These are phyloP conservation scores for Papilio glaucus DNA, from an alignment of 1,140 invertebrate genomes.

Conservation along the genomic window DNA sequence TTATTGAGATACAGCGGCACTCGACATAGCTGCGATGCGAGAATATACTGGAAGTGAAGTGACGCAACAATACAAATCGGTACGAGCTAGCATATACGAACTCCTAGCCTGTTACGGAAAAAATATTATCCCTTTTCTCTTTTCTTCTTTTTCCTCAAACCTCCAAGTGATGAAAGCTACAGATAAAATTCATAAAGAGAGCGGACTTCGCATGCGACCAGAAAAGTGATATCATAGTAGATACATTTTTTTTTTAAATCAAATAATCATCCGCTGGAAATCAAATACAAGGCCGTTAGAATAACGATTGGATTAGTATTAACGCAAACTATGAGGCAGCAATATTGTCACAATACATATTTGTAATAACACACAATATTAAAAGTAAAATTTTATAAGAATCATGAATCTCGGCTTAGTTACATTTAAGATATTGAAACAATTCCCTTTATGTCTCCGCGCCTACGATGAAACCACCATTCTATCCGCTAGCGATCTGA, in stretches of 20 bases:
- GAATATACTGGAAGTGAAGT: constrained; percentile 1
- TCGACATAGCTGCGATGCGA: constrained; percentile 44
- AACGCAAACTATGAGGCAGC: too few species aligned
- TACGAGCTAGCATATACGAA: not conserved
- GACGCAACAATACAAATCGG: constrained; percentile 21
- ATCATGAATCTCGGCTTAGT: constrained; percentile 4
- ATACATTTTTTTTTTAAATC: too few species aligned
- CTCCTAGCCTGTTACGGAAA: not conserved
- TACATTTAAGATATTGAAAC: constrained; percentile 50
- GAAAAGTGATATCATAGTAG: too few species aligned
- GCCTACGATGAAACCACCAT: constrained; percentile 54
- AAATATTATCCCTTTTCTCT: too few species aligned
- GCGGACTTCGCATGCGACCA: too few species aligned
- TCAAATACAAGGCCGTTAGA: too few species aligned
- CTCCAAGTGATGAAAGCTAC: too few species aligned
- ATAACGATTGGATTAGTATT: too few species aligned
- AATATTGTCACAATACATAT: not conserved
- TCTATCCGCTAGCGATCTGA: constrained; percentile 60
- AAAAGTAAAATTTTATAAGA: constrained; percentile 5
- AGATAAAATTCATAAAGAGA: too few species aligned
- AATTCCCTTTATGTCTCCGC: constrained; percentile 57
- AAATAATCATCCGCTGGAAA: too few species aligned
- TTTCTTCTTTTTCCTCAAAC: too few species aligned
- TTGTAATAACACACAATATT: constrained; percentile 1
- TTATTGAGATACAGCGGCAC: constrained; percentile 65